Evolutionary conservation across 2,888 invertebrate species (phyloP).

Genomic region (Salpingus planirostris): DNA sequence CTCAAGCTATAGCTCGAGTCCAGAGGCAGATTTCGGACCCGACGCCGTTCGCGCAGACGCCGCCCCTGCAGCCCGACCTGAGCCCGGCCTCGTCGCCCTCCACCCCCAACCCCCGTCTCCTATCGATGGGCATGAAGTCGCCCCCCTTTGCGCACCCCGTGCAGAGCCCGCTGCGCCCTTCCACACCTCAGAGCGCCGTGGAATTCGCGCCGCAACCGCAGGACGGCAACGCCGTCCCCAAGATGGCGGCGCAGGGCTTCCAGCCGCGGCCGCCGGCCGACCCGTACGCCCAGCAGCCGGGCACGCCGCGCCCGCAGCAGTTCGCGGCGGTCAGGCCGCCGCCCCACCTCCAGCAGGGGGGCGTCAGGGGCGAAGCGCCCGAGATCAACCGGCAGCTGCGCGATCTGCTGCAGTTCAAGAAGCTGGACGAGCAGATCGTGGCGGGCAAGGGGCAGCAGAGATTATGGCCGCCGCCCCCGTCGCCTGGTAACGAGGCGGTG

Average conservation of each 20-base stretch:
- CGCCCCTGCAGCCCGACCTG: slow-evolving; percentile 34
- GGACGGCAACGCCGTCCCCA: slow-evolving; percentile 46
- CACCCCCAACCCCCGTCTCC: slow-evolving; percentile 28
- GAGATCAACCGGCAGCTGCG: slow-evolving; percentile 68
- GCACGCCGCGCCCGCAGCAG: slow-evolving; percentile 48
- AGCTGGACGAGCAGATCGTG: slow-evolving; percentile 42
- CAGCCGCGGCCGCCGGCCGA: slow-evolving; percentile 35
- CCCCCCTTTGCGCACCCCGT: slow-evolving; percentile 28
- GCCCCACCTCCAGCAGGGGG: slow-evolving; percentile 20
- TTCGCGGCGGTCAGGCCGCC: slow-evolving; percentile 9
- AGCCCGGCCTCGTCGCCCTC: slow-evolving; percentile 32
- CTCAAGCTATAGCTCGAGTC: slow-evolving; percentile 50
- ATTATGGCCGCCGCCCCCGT: slow-evolving; percentile 46
- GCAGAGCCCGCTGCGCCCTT: slow-evolving; percentile 27
- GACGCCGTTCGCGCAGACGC: slow-evolving; percentile 28
- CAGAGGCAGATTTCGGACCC: slow-evolving; percentile 46
- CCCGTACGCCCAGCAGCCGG: slow-evolving; percentile 47
- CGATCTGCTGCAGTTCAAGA: slow-evolving; percentile 65
- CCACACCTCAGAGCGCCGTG: slow-evolving; percentile 24
- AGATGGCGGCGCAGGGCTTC: slow-evolving; percentile 35
- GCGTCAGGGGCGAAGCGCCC: slow-evolving; percentile 35
- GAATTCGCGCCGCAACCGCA: slow-evolving; percentile 38
- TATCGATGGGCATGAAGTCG: slow-evolving; percentile 32
- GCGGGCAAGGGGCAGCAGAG: slow-evolving; percentile 41
- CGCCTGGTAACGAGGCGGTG: slow-evolving; percentile 27